Base-by-base conservation (phyloP, 1,140 invertebrate species). In the Charaxes varanes region DNA sequence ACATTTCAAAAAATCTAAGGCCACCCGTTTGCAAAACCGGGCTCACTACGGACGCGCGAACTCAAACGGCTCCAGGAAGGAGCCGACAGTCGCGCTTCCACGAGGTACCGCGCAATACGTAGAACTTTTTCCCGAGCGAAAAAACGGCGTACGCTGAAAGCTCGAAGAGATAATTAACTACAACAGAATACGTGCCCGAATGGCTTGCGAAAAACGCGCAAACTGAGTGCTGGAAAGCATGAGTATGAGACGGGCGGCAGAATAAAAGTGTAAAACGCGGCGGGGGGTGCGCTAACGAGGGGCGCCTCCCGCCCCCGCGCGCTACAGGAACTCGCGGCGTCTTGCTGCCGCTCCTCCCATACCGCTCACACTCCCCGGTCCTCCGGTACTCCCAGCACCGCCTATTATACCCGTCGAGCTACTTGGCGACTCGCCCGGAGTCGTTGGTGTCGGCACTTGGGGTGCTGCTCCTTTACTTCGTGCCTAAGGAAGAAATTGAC, bases 401-500 rank as follows among this genome's bases (percentile, higher is more conserved):
- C 43, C 42, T 13, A 22, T 13, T n/a, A n/a, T n/a, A 26, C 14
- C 36, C 36, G 41, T 33, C 27, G 53, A 34, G 34, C 49, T 46
- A 26, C 31, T 34, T 16, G 52, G 53, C 13, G 47, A 21, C 42
- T 53, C 58, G 18, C 45, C 40, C 23, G 52, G 57, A 12, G 67
- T 53, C 4, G 64, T 56, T 23, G 70, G 66, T 42, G 67, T 67
- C 15, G 67, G 71, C 26, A 53, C 62, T 22, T 66, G 63, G n/a
- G 76, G 76, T 14, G 76, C 76, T 10, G 72, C 64, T 10, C 76
- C 76, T 54, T 80, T 80, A 35, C 70, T 73, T 4, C 76, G 63
- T 10, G 57, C 71, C 76, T 80, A 61, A 2, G 16, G 5, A 10
- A 15, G 10, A 28, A 10, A n/a, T n/a, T n/a, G n/a, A n/a, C n/a